These are phyloP conservation scores for Decapterus maruadsi DNA, from an alignment of 2,797 vertebrate species.

Conservation along the genomic window DNA sequence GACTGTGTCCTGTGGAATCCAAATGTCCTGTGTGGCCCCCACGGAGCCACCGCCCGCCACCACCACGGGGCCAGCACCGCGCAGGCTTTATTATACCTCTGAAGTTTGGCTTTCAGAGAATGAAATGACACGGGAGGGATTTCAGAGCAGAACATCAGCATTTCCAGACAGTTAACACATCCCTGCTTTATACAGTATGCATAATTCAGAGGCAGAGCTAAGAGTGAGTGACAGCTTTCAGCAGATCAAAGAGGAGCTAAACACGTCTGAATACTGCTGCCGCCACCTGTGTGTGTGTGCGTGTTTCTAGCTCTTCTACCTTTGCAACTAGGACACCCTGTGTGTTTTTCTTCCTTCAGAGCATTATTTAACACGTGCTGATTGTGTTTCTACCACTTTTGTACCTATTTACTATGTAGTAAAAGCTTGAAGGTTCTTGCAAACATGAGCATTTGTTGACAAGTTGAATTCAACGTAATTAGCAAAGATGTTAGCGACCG, in stretches of 20 bases:
- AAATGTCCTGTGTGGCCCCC: constrained; percentile 47
- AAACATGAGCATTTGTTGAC: no score
- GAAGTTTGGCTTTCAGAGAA: neutral
- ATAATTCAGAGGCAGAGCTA: constrained; percentile 52
- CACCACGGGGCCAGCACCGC: neutral
- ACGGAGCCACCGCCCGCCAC: neutral
- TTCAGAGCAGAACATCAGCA: constrained; percentile 31
- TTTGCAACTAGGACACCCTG: constrained; percentile 11
- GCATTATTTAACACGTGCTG: constrained; percentile 4
- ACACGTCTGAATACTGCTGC: constrained; percentile 28
- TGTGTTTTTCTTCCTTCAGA: constrained; percentile 8
- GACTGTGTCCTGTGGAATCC: constrained; percentile 61
- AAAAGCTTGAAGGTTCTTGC: neutral
- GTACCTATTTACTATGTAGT: neutral
- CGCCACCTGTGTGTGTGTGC: constrained; percentile 6
- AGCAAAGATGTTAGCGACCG: no score
- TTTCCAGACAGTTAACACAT: constrained; percentile 33
- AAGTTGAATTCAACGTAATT: no score
- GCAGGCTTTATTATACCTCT: neutral
- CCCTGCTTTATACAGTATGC: constrained; percentile 41
- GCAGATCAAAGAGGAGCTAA: constrained; percentile 56
- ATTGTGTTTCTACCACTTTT: neutral
- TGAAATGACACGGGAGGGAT: constrained; percentile 17
- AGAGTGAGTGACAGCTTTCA: constrained; percentile 63
- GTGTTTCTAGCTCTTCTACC: constrained; percentile 18